These are phyloP conservation scores for Hippopotamyrus pictus DNA, from an alignment of 2,797 vertebrate species.

Conservation along the genomic window DNA sequence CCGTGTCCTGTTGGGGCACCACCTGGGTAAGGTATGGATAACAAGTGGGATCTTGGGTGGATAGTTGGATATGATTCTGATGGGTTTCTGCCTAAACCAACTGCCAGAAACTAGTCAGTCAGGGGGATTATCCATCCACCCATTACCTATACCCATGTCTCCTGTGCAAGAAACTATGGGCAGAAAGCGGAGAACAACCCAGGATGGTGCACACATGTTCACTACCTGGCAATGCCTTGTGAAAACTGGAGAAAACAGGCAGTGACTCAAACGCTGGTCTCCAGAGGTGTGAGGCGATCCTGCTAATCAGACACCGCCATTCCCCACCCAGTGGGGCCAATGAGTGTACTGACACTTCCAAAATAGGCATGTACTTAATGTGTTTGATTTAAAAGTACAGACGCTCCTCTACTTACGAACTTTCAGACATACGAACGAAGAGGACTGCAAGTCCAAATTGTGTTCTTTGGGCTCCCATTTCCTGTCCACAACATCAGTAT, in stretches of 20 bases:
- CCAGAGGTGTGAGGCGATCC: background rate
- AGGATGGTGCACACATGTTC: background rate
- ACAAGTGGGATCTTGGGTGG: background rate
- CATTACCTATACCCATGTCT: background rate
- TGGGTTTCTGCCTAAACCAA: background rate
- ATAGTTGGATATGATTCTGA: background rate
- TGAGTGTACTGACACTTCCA: background rate
- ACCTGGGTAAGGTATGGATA: background rate
- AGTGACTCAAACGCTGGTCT: background rate
- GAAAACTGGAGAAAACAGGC: background rate
- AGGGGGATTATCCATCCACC: background rate
- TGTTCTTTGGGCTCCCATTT: background rate
- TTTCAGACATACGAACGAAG: background rate
- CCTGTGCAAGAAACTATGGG: background rate
- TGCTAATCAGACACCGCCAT: background rate
- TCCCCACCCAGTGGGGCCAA: background rate
- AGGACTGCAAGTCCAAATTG: background rate
- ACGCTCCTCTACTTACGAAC: background rate
- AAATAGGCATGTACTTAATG: background rate
- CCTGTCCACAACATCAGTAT: background rate
- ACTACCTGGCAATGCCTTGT: background rate
- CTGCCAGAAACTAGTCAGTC: background rate
- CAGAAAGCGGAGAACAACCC: background rate
- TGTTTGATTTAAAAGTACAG: background rate
- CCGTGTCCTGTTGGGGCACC: background rate